phyloP scores from a whole-genome alignment of 1,140 invertebrate species.

The Diorhabda elongata region DNA sequence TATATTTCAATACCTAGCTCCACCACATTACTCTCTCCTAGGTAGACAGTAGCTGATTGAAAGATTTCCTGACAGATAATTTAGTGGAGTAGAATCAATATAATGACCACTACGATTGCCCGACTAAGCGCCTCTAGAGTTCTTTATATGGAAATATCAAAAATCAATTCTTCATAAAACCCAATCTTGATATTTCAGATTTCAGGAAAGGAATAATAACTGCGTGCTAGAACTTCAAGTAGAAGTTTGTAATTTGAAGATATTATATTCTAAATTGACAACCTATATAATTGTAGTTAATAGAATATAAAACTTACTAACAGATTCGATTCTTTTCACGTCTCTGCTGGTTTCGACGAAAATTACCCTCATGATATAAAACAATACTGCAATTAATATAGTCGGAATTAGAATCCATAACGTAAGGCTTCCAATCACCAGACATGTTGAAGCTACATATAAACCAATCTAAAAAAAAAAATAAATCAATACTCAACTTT shows the following conservation, averaged over 20 bases:
- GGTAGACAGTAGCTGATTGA: no score
- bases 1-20: no score
- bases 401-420: constrained; percentile 25
- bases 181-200: no score
- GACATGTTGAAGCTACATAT: constrained; percentile 20
- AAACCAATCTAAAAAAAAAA: constrained; percentile 26
- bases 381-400: constrained; percentile 44
- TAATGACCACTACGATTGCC: no score
- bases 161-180: not conserved
- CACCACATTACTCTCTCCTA: no score
- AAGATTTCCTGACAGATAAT: no score
- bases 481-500: not conserved
- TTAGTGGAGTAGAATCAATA: no score
- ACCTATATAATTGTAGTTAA: not conserved
- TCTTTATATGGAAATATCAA: not conserved
- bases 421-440: constrained; percentile 21
- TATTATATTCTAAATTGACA: not conserved
- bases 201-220: not conserved
- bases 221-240: not conserved
- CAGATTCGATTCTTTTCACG: constrained; percentile 78
- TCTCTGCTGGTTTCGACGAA: constrained; percentile 78
- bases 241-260: not conserved
- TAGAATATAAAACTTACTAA: constrained; percentile 56
- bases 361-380: constrained; percentile 61
- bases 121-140: not conserved